Evolutionary conservation across 2,113 vertebrate species (phyloP).

Genomic region (Rostratula benghalensis): DNA sequence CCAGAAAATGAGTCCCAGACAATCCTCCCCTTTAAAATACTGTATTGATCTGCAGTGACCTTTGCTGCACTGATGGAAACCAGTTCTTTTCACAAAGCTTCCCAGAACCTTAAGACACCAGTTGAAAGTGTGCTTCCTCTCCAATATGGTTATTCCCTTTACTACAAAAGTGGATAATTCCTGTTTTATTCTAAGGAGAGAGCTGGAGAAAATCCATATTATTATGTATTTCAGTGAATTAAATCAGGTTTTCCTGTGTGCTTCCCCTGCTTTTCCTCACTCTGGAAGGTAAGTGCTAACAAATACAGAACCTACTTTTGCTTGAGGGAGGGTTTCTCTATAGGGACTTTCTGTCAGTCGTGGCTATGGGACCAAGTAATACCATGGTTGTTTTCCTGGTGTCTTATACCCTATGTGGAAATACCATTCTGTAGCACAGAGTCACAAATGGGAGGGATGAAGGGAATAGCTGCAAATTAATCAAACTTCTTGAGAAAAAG

Average conservation of each 20-base stretch:
- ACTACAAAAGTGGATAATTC: neutral
- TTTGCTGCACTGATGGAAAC: neutral
- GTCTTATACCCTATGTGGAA: neutral
- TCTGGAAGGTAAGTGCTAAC: neutral
- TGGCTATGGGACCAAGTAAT: neutral
- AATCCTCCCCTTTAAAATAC: neutral
- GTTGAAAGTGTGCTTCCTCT: neutral
- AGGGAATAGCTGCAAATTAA: neutral
- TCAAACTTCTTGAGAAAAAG: neutral
- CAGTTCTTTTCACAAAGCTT: neutral
- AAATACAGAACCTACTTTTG: neutral
- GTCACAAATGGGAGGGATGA: neutral
- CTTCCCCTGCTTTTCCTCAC: neutral
- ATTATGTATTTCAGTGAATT: neutral
- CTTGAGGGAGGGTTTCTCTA: neutral
- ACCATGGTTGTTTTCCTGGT: neutral
- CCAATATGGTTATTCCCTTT: neutral
- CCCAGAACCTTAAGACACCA: neutral
- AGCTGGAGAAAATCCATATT: neutral
- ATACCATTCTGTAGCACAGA: neutral
- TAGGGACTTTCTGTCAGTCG: accelerated
- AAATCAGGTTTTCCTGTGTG: neutral
- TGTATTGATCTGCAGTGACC: neutral
- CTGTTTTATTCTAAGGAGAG: neutral
- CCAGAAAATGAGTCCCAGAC: neutral